Conservation (phyloP, 2,888 invertebrate species). For the Cheiracanthium punctorium region DNA sequence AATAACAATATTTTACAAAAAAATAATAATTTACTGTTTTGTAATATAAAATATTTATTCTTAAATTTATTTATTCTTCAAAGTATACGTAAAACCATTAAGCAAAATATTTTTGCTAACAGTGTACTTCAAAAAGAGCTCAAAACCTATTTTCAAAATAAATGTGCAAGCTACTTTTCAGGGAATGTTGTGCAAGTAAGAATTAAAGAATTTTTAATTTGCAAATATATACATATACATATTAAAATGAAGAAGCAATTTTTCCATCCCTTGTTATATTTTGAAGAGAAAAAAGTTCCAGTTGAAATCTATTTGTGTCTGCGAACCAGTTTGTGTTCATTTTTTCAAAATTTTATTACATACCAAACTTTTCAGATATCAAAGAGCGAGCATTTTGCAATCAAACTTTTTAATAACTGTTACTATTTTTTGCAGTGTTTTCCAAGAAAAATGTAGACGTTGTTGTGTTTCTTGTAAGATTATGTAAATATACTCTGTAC, state of each 20-base stretch:
- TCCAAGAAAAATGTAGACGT: constrained; percentile 19
- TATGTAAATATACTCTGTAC: constrained; percentile 54
- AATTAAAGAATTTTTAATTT: background rate
- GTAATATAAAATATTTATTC: no score
- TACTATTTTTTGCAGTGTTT: constrained; percentile 29
- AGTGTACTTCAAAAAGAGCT: background rate
- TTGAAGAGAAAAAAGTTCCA: background rate
- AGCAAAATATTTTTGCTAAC: background rate
- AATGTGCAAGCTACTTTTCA: background rate
- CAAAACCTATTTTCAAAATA: background rate
- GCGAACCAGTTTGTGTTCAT: background rate
- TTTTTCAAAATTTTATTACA: background rate
- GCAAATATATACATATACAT: background rate
- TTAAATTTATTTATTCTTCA: background rate
- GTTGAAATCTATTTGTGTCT: background rate
- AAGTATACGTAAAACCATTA: background rate
- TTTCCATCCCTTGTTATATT: background rate
- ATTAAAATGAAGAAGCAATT: background rate
- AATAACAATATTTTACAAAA: no score
- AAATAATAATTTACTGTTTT: no score
- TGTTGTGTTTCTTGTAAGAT: constrained; percentile 38
- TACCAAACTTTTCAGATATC: background rate
- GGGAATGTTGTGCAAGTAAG: background rate
- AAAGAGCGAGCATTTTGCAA: constrained; percentile 20
- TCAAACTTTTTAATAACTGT: constrained; percentile 20